A percentile compares a stretch with the other conserved stretches of the same genome.
Evolutionary conservation across 2,113 vertebrate genomes (phyloP).

Genomic region (Daphoenositta chrysoptera): DNA sequence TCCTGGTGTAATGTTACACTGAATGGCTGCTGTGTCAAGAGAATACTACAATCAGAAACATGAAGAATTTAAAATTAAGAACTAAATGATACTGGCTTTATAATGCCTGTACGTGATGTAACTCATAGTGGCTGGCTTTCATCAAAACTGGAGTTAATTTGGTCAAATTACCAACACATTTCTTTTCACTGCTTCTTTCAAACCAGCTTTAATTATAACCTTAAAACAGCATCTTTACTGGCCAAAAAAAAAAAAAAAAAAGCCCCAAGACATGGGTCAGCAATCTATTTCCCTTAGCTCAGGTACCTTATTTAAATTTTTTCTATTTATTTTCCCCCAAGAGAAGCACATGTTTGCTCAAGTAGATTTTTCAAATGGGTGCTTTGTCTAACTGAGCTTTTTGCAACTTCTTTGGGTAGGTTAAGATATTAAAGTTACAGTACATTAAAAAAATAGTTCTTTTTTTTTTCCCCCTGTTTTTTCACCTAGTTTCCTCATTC

Average conservation of each 20-base stretch:
- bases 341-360: neutral
- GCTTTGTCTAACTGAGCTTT: neutral
- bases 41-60: neutral
- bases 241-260: neutral
- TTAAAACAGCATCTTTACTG: conserved; percentile 47
- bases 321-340: neutral
- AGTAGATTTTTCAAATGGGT: neutral
- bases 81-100: neutral
- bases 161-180: conserved; percentile 38
- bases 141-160: conserved; percentile 31
- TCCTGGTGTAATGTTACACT: neutral
- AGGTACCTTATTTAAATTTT: neutral
- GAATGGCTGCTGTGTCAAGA: neutral
- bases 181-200: conserved; percentile 43
- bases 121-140: conserved; percentile 3
- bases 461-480: neutral
- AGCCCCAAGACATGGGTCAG: neutral
- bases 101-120: neutral
- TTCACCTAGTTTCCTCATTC: neutral
- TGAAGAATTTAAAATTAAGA: neutral
- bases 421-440: neutral
- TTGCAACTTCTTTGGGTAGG: neutral
- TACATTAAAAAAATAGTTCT: neutral
- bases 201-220: conserved; percentile 50
- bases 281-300: conserved; percentile 4